Conservation (phyloP, 2,113 vertebrate genomes). For the Trematomus loennbergii region DNA sequence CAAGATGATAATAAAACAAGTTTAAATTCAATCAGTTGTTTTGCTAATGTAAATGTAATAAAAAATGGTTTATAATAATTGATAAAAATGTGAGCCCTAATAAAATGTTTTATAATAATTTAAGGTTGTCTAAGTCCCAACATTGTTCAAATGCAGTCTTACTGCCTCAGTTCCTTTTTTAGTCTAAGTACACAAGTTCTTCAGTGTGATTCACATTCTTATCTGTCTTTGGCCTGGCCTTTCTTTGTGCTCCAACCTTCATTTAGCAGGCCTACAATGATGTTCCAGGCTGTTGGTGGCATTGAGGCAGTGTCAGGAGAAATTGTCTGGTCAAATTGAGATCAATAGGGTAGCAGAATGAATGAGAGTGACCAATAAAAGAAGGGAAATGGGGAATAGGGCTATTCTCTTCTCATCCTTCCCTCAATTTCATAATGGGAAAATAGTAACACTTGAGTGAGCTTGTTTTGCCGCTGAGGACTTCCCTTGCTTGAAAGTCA, state of each 20-base stretch:
- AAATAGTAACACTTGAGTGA: conserved; percentile 70
- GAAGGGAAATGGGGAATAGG: conserved; percentile 49
- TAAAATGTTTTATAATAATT: too few species aligned
- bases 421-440: conserved; percentile 64
- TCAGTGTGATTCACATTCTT: background rate
- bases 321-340: conserved; percentile 41
- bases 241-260: conserved; percentile 39
- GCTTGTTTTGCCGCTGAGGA: conserved; percentile 51
- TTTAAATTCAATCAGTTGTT: too few species aligned
- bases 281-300: conserved; percentile 26
- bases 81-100: too few species aligned
- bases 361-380: conserved; percentile 61
- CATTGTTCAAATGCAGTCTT: background rate
- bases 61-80: too few species aligned
- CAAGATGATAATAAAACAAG: too few species aligned
- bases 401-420: conserved; percentile 48
- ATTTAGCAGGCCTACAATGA: conserved; percentile 36
- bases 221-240: background rate
- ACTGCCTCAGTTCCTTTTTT: background rate
- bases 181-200: background rate
- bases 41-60: too few species aligned
- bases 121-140: too few species aligned
- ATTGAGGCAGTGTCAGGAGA: conserved; percentile 11
- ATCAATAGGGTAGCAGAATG: conserved; percentile 57
- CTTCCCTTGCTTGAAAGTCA: conserved; percentile 39